Evolutionary conservation across 2,113 vertebrate species (phyloP), one percentile per base, ranked within the genome.

Genomic region (Grallaria varia): DNA sequence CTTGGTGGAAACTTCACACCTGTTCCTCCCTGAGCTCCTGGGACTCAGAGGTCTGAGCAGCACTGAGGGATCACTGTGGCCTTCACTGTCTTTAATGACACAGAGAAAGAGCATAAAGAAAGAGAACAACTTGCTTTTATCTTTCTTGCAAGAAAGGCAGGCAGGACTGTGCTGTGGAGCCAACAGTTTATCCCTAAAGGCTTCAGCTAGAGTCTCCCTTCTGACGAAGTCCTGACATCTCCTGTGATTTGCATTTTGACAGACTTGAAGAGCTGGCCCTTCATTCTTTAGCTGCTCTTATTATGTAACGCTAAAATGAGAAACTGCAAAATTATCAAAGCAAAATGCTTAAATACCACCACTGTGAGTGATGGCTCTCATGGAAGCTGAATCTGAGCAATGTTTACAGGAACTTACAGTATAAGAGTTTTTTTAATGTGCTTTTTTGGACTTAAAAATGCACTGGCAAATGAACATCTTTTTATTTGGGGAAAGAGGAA

Each of bases 1-100:
- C 21, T 45, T 1, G 1, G 7, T 9, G 28, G 20, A 55, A 80
- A 20, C 21, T 5, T 69, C n/a, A 5, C 0, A 0, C 35, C 27
- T 75, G 27, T 2, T 78, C 47, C 25, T 72, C 22, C 55, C 62
- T 27, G 8, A 84, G 60, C 68, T 72, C 58, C 53, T 25, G 50
- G 62, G 0, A 1, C 40, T 40, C 64, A 50, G 56, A 42, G 12
- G 31, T 37, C 50, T 78, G 52, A 31, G 39, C 0, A 1, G 33
- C 40, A 53, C 42, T 47, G 27, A 49, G 55, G 69, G 44, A 37
- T 78, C 1, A 0, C 49, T 35, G n/a, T 33, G 35, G 23, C 35
- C 30, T 89, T 68, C 4, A 0, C 31, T 52, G 25, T 10, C 44
- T 58, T 69, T 53, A 58, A 2, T 12, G 28, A 71, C 12, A 66